These are phyloP conservation scores for Coptodon bakossiorum DNA, from an alignment of 2,113 vertebrate species.

Conservation along the genomic window DNA sequence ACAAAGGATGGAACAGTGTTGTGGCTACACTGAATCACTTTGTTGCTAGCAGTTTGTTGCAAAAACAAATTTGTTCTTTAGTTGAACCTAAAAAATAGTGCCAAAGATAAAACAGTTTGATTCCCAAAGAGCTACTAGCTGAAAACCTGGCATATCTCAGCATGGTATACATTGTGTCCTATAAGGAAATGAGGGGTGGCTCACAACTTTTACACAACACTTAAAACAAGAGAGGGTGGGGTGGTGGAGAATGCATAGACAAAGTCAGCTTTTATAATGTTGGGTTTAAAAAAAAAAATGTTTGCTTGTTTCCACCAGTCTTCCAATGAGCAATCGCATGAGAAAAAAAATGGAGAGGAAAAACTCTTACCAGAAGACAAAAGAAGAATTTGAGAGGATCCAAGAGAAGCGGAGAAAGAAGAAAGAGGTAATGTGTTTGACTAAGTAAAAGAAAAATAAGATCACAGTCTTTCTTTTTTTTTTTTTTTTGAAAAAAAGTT, in stretches of 20 bases:
- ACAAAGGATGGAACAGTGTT: neutral
- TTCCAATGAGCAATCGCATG: conserved; percentile 60
- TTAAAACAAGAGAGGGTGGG: neutral
- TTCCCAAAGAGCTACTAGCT: neutral
- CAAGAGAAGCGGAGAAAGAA: conserved; percentile 74
- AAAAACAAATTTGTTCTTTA: neutral
- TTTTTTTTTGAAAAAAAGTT: neutral
- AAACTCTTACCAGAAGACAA: conserved; percentile 86
- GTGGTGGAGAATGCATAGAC: neutral
- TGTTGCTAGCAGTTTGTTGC: neutral
- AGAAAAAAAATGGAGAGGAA: conserved; percentile 75
- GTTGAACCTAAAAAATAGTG: neutral
- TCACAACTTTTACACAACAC: neutral
- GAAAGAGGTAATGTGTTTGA: conserved; percentile 75
- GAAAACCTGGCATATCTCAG: neutral
- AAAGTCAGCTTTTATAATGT: neutral
- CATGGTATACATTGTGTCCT: neutral
- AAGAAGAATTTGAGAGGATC: conserved; percentile 82
- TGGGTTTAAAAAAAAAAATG: neutral
- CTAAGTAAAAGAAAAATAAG: neutral
- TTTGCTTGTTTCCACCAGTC: conserved; percentile 12
- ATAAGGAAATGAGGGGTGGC: neutral
- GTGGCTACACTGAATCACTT: neutral
- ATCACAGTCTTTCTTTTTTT: neutral
- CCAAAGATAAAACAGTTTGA: neutral